phyloP scores from a whole-genome alignment of 1,140 invertebrate species.

The Atta colombica region DNA sequence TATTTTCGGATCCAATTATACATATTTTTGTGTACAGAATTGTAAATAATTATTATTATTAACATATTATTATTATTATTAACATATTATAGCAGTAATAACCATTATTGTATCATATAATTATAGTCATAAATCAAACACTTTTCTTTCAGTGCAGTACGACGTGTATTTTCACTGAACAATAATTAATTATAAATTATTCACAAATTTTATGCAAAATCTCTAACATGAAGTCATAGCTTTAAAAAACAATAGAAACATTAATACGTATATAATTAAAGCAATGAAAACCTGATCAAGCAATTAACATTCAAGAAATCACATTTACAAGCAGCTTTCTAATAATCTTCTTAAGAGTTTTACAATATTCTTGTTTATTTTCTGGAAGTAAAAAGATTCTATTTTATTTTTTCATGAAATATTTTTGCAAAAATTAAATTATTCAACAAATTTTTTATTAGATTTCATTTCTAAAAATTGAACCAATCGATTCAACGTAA shows the following conservation, averaged over 20 bases:
- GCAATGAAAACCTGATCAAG: conserved; percentile 34
- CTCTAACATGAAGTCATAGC: neutral
- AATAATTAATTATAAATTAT: neutral
- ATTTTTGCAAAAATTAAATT: neutral
- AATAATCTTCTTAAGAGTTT: conserved; percentile 28
- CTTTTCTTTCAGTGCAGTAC: too few relatives aligned
- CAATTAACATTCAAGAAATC: neutral
- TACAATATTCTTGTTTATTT: neutral
- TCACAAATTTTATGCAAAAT: neutral
- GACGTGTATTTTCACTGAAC: neutral
- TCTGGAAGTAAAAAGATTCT: too few relatives aligned
- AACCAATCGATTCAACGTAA: neutral
- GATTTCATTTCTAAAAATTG: neutral
- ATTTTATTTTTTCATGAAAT: neutral
- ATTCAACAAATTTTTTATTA: neutral
- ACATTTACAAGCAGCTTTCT: neutral
- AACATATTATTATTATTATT: too few relatives aligned
- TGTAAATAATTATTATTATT: too few relatives aligned
- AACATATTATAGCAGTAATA: too few relatives aligned
- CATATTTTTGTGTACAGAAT: too few relatives aligned
- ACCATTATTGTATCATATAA: too few relatives aligned
- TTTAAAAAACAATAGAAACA: neutral
- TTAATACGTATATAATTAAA: neutral
- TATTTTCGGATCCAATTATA: too few relatives aligned
- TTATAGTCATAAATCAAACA: too few relatives aligned